A percentile compares a stretch with the other conserved stretches of the same genome.
Evolutionary conservation across 2,888 invertebrate genomes (phyloP).

Genomic region (Amphimallon solstitiale): DNA sequence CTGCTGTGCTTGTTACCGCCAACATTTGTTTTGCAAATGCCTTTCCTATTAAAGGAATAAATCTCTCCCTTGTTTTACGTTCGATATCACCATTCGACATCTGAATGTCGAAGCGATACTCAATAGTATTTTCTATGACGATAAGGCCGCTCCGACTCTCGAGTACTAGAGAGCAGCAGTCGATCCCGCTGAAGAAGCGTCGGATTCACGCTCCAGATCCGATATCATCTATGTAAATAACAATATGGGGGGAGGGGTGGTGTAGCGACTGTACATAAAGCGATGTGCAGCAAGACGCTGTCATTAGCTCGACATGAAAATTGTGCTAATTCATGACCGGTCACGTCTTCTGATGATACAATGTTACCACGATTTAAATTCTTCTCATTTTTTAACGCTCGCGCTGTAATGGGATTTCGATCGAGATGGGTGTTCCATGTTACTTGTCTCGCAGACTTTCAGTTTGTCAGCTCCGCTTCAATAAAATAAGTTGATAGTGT

Average conservation of each 20-base stretch:
- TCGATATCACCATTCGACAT: conserved; percentile 19
- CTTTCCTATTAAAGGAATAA: conserved; percentile 32
- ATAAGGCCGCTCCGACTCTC: background rate
- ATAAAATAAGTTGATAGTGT: conserved; percentile 32
- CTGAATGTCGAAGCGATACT: conserved; percentile 12
- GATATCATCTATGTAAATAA: conserved; percentile 42
- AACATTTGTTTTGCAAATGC: conserved; percentile 34
- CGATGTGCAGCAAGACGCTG: conserved; percentile 39
- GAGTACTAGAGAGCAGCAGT: conserved; percentile 16
- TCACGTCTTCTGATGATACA: conserved; percentile 46
- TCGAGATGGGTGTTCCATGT: conserved; percentile 59
- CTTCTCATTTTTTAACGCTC: conserved; percentile 55
- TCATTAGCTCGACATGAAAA: conserved; percentile 47
- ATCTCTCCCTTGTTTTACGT: conserved; percentile 11
- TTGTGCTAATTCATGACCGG: conserved; percentile 49
- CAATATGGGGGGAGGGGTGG: conserved; percentile 20
- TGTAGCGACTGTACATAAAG: conserved; percentile 20
- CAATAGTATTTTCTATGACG: conserved; percentile 15
- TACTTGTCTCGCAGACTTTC: conserved; percentile 51
- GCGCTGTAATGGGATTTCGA: conserved; percentile 56
- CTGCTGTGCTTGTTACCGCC: background rate
- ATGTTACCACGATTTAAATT: conserved; percentile 54
- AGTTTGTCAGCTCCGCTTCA: conserved; percentile 54
- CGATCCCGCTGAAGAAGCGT: conserved; percentile 36
- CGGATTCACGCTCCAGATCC: conserved; percentile 46